Evolutionary conservation across 2,113 vertebrate species (phyloP), one percentile per base, ranked within the genome.

Genomic region (Heterotilapia buettikoferi): DNA sequence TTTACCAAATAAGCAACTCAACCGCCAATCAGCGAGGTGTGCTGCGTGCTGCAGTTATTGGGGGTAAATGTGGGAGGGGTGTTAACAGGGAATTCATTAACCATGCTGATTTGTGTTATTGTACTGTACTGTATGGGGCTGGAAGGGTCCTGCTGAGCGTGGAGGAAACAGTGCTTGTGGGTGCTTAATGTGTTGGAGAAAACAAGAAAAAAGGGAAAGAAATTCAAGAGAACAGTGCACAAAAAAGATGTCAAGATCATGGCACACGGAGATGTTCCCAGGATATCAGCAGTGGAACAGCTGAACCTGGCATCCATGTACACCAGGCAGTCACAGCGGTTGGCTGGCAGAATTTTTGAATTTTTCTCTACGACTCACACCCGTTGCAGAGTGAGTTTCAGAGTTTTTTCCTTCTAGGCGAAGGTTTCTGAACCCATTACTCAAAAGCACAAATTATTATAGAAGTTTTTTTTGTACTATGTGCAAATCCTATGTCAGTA

Each of bases 1-100:
- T 96, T 96, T 95, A 95, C 91, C 92, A 91, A 91, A 91, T 86
- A 93, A 94, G 90, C 86, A 87, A 88, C 83, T 80, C 33, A 43
- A 78, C 82, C 78, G 78, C 89, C 95, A 94, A 94, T 95, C 94
- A 94, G 94, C 3, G 45, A 83, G 85, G 73, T 79, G 59, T n/a
- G 12, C 45, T 4, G 85, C 4, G 1, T 68, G 73, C 43, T 6
- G 66, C 43, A n/a, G 61, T 76, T 31, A 16, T 31, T 6, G 79
- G 33, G 63, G 73, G 80, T 50, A 50, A 78, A 78, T 78, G 73
- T 80, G 56, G 54, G 82, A 82, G 31, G 76, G 90, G 40, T 6
- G 80, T 7, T 81, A 71, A 24, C 6, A 83, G 47, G 81, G 68
- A 80, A 83, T 57, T 89, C 79, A 92, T 91, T 78, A 91, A 86